Evolutionary conservation across 2,888 invertebrate genomes (phyloP).

Genomic region (Digitonthophagus gazella): DNA sequence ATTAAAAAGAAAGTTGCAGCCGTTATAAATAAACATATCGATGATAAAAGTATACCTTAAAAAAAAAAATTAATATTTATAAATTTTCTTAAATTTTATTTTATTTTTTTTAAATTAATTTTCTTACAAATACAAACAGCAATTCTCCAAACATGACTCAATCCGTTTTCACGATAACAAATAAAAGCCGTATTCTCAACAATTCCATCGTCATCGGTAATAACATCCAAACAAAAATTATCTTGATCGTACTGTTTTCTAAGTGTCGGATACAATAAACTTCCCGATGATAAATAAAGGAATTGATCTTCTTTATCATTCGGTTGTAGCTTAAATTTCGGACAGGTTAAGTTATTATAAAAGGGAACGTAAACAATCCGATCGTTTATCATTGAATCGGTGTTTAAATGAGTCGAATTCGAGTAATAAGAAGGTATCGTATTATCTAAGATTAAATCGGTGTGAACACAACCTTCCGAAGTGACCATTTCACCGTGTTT

Average conservation of each 20-base stretch:
- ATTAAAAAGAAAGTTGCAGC: conserved; percentile 29
- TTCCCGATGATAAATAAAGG: conserved; percentile 33
- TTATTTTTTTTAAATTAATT: not conserved
- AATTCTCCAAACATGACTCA: not conserved
- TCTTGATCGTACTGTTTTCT: conserved; percentile 33
- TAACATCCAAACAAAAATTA: conserved; percentile 39
- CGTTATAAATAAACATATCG: conserved; percentile 30
- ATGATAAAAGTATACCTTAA: conserved; percentile 33
- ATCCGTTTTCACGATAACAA: not conserved
- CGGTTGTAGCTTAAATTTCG: conserved; percentile 29
- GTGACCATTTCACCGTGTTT: conserved; percentile 27
- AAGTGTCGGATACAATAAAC: conserved; percentile 32
- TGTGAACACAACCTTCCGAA: conserved; percentile 26
- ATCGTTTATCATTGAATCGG: conserved; percentile 30
- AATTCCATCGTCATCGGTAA: conserved; percentile 27
- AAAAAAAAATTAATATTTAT: conserved; percentile 9
- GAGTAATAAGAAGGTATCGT: conserved; percentile 31
- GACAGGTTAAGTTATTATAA: conserved; percentile 28
- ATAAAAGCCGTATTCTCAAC: conserved; percentile 29
- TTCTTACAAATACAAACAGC: not conserved
- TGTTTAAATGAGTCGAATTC: conserved; percentile 36
- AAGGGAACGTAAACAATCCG: conserved; percentile 32
- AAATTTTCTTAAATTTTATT: not conserved
- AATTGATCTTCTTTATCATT: conserved; percentile 31
- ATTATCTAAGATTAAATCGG: conserved; percentile 26